Percentiles rank a stretch among this genome's conserved stretches.
Evolutionary conservation across 2,888 invertebrate genomes (phyloP).

Genomic region (Chymomyza amoena): DNA sequence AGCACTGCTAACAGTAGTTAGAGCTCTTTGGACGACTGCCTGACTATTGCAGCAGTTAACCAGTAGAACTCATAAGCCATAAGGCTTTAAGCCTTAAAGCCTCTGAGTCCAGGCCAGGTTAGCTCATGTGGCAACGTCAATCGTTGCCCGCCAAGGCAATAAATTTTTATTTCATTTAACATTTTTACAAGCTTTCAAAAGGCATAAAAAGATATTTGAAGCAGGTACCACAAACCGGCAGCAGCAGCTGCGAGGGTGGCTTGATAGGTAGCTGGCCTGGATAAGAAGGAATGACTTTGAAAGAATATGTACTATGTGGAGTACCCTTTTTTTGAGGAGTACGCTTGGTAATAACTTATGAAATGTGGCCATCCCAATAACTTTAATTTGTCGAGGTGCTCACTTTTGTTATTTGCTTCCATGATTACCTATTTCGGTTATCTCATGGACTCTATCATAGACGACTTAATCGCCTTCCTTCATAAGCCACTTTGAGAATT

Average conservation of each 20-base stretch:
- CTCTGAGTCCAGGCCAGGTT: slow-evolving; percentile 39
- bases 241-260: neutral
- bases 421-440: too few species aligned
- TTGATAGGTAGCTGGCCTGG: too few species aligned
- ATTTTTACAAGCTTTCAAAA: slow-evolving; percentile 71
- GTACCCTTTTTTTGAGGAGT: too few species aligned
- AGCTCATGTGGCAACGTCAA: slow-evolving; percentile 64
- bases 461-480: too few species aligned
- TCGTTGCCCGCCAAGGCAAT: slow-evolving; percentile 61
- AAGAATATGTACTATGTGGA: too few species aligned
- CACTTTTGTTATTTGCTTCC: too few species aligned
- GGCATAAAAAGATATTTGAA: slow-evolving; percentile 72
- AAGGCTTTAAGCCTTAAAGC: slow-evolving; percentile 36
- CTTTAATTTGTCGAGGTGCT: too few species aligned
- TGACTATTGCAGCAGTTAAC: neutral
- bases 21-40: neutral
- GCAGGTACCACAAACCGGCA: slow-evolving; percentile 40
- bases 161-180: slow-evolving; percentile 71
- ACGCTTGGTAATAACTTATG: too few species aligned
- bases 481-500: too few species aligned
- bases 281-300: too few species aligned
- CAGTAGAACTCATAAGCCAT: slow-evolving; percentile 23
- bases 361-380: too few species aligned
- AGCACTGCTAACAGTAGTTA: slow-evolving; percentile 40
- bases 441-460: too few species aligned